Base-by-base conservation (phyloP, 1,140 invertebrate genomes). In the Pantala flavescens region DNA sequence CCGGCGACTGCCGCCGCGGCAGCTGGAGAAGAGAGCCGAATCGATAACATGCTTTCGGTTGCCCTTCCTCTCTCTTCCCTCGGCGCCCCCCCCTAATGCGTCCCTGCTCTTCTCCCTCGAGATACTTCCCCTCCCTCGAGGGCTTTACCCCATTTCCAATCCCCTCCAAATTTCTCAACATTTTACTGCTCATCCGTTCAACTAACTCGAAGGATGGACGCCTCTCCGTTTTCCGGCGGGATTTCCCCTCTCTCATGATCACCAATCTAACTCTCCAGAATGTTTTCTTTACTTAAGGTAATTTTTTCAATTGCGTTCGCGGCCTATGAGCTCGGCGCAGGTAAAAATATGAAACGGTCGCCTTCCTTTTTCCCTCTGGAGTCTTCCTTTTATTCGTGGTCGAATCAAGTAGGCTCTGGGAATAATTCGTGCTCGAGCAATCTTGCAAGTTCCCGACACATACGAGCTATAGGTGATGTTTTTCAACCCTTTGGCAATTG, bases 91-190 rank as follows among this genome's bases (percentile, higher is more conserved):
- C 43, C 49, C 49, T 21, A 63, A 63, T 63, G n/a, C 49, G 49
- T 63, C 49, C 14, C 49, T 19, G 14, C 3, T 63, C n/a, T 21
- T 63, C 49, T 63, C 49, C 49, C 49, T 63, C 49, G 16, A 36
- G 49, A 16, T 63, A 16, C 49, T 63, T 63, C 49, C 49, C n/a
- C n/a, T 63, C 49, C 49, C 49, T 63, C n/a, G 28, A 36, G 28
- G 28, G 28, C 28, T 36, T 36, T 36, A 36, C 28, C 28, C 28
- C 9, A 36, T 21, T 16, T 63, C 49, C 5, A 63, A 21, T 63
- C 49, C n/a, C 49, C 49, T 63, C 49, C 49, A 63, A 63, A 63
- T 63, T 63, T 63, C 49, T 63, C 49, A 63, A 63, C n/a, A 63
- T 63, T 63, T 63, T 63, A 63, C 49, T 21, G 49, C 49, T 63